A percentile compares a stretch with the other conserved stretches of the same genome.
These are phyloP conservation scores for Drosophila lacteicornis DNA, from an alignment of 1,140 invertebrate species.

Conservation along the genomic window DNA sequence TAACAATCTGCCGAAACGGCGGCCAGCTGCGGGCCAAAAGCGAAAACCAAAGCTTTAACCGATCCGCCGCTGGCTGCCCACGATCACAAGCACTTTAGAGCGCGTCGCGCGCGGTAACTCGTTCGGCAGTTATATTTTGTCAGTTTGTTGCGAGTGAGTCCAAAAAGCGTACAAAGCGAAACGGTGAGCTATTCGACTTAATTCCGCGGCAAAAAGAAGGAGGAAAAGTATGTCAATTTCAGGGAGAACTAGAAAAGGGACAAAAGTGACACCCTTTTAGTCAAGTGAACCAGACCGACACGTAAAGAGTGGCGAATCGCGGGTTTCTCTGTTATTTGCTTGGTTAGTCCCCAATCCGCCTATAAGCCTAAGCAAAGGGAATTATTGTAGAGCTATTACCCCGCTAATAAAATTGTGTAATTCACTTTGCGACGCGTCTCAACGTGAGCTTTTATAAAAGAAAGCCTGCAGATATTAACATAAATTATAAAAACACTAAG, in stretches of 20 bases:
- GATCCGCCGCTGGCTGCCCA: slow-evolving; percentile 50
- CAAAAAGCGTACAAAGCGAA: slow-evolving; percentile 10
- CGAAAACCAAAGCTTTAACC: slow-evolving; percentile 75
- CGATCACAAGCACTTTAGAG: slow-evolving; percentile 82
- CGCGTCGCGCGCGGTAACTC: slow-evolving; percentile 74
- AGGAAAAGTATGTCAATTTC: slow-evolving; percentile 51
- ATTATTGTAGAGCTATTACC: slow-evolving; percentile 25
- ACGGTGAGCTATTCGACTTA: slow-evolving; percentile 14
- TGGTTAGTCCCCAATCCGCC: slow-evolving; percentile 5
- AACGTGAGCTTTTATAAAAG: slow-evolving; percentile 36
- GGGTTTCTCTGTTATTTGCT: slow-evolving; percentile 2
- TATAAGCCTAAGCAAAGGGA: slow-evolving; percentile 27
- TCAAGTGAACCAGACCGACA: slow-evolving; percentile 3
- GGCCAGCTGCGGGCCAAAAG: slow-evolving; percentile 38
- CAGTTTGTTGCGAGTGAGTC: slow-evolving; percentile 11
- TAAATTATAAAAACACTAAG: slow-evolving; percentile 33
- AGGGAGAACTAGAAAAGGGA: neutral
- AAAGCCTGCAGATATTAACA: slow-evolving; percentile 29
- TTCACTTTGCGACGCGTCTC: slow-evolving; percentile 36
- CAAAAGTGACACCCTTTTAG: neutral
- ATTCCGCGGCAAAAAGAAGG: slow-evolving; percentile 1
- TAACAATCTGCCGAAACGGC: slow-evolving; percentile 61
- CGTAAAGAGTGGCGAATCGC: neutral
- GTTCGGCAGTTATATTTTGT: slow-evolving; percentile 50
- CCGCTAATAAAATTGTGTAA: slow-evolving; percentile 67